These are phyloP conservation scores for Prenolepis imparis DNA, from an alignment of 2,888 invertebrate species.

Conservation along the genomic window DNA sequence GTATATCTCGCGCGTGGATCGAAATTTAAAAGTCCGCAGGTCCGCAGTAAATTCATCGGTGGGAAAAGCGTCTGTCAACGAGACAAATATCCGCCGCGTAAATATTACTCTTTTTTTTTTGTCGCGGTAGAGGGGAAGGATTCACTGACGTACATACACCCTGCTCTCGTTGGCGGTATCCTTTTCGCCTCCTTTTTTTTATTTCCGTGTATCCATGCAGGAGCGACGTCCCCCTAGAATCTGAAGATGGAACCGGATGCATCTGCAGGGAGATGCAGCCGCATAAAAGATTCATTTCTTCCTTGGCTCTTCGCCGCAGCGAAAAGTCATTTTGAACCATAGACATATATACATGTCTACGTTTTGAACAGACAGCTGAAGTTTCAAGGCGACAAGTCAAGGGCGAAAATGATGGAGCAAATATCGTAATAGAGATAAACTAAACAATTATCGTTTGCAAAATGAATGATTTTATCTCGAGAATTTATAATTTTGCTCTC, in stretches of 20 bases:
- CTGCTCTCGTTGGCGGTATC: constrained; percentile 45
- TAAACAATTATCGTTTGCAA: not conserved
- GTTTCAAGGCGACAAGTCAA: not conserved
- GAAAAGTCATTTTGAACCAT: not conserved
- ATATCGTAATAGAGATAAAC: not conserved
- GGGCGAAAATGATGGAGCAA: not conserved
- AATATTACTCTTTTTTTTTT: constrained; percentile 38
- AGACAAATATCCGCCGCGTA: constrained; percentile 58
- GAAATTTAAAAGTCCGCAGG: constrained; percentile 23
- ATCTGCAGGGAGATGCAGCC: constrained; percentile 66
- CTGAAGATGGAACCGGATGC: constrained; percentile 73
- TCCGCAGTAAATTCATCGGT: constrained; percentile 19
- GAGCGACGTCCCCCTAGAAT: constrained; percentile 55
- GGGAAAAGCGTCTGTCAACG: constrained; percentile 36
- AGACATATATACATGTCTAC: too few relatives aligned
- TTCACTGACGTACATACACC: constrained; percentile 6
- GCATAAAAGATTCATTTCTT: constrained; percentile 76
- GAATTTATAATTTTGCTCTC: not conserved
- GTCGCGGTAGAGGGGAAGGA: constrained; percentile 14
- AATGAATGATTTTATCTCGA: not conserved
- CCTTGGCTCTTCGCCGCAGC: constrained; percentile 43
- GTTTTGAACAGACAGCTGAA: not conserved
- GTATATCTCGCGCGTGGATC: constrained; percentile 7
- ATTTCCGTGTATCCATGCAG: constrained; percentile 25
- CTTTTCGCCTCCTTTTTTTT: constrained; percentile 34